phyloP scores from a whole-genome alignment of 2,797 vertebrate species.

The Amblyopsis hoosieri region DNA sequence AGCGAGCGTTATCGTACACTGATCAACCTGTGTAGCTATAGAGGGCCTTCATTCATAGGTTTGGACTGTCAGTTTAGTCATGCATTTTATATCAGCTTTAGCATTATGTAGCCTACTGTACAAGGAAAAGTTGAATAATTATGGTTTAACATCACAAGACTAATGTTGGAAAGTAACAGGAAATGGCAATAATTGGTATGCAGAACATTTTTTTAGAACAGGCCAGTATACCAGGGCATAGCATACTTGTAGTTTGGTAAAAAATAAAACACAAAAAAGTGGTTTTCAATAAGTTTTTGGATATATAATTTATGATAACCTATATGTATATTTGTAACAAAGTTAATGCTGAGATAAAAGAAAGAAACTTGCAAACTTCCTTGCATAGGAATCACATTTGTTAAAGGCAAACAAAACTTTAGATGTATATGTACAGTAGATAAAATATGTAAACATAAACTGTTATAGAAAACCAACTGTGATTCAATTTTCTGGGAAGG shows the following conservation, averaged over 20 bases:
- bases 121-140: conserved; percentile 66
- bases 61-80: conserved; percentile 63
- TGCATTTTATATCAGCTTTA: conserved; percentile 76
- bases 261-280: conserved; percentile 17
- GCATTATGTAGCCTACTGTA: conserved; percentile 64
- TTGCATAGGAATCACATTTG: conserved; percentile 82
- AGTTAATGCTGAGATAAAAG: conserved; percentile 32
- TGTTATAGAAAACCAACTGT: conserved; percentile 14
- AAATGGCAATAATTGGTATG: conserved; percentile 27
- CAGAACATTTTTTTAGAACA: conserved; percentile 15
- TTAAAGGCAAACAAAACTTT: conserved; percentile 56
- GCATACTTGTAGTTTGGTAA: conserved; percentile 16
- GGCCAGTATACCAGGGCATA: too few relatives aligned
- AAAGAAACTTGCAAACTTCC: conserved; percentile 29
- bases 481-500: conserved; percentile 41
- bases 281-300: conserved; percentile 25
- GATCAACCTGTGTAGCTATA: conserved; percentile 66
- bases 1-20: conserved; percentile 60
- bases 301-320: conserved; percentile 20
- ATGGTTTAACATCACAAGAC: conserved; percentile 38
- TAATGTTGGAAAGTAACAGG: conserved; percentile 19
- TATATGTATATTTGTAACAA: conserved; percentile 44
- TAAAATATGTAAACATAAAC: conserved; percentile 34
- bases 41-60: conserved; percentile 69
- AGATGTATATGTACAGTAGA: conserved; percentile 40